Base-by-base conservation (phyloP, 2,888 invertebrate genomes). In the Sphinx pinastri region DNA sequence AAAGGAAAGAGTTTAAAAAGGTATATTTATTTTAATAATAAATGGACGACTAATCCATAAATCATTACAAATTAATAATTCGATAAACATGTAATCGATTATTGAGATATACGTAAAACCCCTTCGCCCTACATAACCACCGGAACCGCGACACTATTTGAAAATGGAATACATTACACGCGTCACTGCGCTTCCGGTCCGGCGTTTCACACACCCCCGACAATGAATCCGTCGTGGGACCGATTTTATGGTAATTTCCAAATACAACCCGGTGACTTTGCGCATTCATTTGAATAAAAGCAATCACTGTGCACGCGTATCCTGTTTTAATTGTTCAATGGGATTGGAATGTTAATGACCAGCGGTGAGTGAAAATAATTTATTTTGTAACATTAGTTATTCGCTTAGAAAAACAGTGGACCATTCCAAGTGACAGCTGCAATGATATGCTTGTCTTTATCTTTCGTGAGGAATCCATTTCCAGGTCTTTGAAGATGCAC, bases 191-290 rank as follows among this genome's bases (percentile, higher is more conserved):
- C 81, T 88, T 91, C 92, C 92, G 86, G 84, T 76, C 72, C 73
- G 70, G 59, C 76, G 75, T 80, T 77, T 82, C 81, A 76, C 77
- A 79, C 79, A 72, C 78, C 77, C 77, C 57, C 76, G 71, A 78
- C 78, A 78, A 80, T 81, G 81, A 85, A 83, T 86, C 86, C 86
- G 83, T 83, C 92, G 88, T 93, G 93, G 88, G 93, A 92, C 85
- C 88, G 88, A 89, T 90, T 92, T 92, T 88, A 92, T 93, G 91
- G 86, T 91, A 92, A 92, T 92, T 83, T 82, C 81, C 78, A 77
- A 83, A 84, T 84, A 80, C 79, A 80, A 79, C 78, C 73, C 82
- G 82, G 83, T 82, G 78, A 82, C 83, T 85, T 80, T 81, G 78
- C 81, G 82, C 84, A 86, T 85, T 84, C 83, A 88, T 86, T 89